Base-by-base conservation (phyloP, 1,140 invertebrate species). In the Harpegnathos saltator region DNA sequence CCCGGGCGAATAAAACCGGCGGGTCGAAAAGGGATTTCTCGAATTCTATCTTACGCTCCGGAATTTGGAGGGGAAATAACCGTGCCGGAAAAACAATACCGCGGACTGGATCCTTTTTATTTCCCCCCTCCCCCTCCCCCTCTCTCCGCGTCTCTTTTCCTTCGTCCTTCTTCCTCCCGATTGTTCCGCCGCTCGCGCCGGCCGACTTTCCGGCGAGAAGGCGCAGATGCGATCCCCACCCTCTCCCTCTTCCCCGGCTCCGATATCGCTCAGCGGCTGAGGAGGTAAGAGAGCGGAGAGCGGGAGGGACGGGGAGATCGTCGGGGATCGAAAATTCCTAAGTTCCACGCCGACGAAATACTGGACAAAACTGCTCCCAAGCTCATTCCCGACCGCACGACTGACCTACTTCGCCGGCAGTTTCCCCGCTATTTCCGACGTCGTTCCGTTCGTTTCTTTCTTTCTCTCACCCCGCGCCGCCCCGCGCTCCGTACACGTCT, bases 311-410 rank as follows among this genome's bases (percentile, higher is more conserved):
- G 84, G n/a, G n/a, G n/a, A 66, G 73, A 86, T 87, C 66, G 63
- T 69, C 65, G 85, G 33, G 33, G 54, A 26, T 85, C 80, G 85
- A 59, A 87, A 87, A 87, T 86, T 87, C 82, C 72, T 26, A 83
- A 71, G 72, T 56, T 69, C 72, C 26, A 54, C 69, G 84, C 74
- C 71, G 66, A 71, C 69, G 73, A 59, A 50, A 78, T 59, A 63
- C 22, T 68, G 69, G 63, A 29, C 75, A 80, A 80, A 80, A 69
- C 69, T 66, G 66, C 54, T 63, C 72, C n/a, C 22, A 78, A 83
- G 38, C 72, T 83, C 80, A 83, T 87, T 87, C 69, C 58, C 71
- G 72, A 78, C 48, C 71, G 38, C 38, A 58, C 63, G 52, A 80
- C 9, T 71, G 75, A 80, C 75, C 75, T 71, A 80, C 33, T 80